Conservation (phyloP, 2,113 vertebrate genomes). For the Alosa alosa region DNA sequence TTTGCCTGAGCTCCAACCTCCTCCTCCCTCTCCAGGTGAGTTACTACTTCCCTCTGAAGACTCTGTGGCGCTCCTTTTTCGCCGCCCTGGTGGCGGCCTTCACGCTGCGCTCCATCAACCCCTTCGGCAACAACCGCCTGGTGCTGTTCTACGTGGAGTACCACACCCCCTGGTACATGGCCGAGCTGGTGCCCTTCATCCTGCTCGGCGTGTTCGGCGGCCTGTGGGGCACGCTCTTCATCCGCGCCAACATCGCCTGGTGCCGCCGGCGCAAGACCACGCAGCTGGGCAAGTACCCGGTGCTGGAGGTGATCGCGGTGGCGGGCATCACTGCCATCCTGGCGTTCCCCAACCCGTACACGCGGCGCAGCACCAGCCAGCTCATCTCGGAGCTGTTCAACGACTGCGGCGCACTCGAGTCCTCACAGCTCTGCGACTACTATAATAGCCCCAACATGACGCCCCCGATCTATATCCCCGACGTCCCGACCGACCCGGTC, state of each 20-base stretch:
- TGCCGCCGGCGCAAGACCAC: slow-evolving; percentile 94
- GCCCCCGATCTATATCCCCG: slow-evolving; percentile 57
- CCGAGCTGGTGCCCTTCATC: slow-evolving; percentile 97
- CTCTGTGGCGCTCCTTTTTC: slow-evolving; percentile 97
- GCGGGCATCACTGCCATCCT: slow-evolving; percentile 78
- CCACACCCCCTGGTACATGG: slow-evolving; percentile 98
- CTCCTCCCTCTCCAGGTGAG: slow-evolving; percentile 77
- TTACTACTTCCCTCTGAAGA: slow-evolving; percentile 98
- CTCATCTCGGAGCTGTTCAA: slow-evolving; percentile 98
- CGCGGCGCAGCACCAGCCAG: slow-evolving; percentile 94
- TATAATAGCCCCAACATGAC: slow-evolving; percentile 85
- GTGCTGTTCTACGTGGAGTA: slow-evolving; percentile 99
- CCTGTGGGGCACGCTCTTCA: slow-evolving; percentile 97
- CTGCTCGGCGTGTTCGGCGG: slow-evolving; percentile 96
- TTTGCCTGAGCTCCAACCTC: too few relatives aligned
- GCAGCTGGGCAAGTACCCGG: slow-evolving; percentile 92
- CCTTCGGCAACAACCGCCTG: slow-evolving; percentile 95
- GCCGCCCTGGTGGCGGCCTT: slow-evolving; percentile 97
- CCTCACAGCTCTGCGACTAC: slow-evolving; percentile 96
- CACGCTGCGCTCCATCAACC: slow-evolving; percentile 96
- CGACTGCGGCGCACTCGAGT: slow-evolving; percentile 92
- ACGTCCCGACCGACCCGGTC: slow-evolving; percentile 87
- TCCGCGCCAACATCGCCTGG: slow-evolving; percentile 96
- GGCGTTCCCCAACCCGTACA: slow-evolving; percentile 95
- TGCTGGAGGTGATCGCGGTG: slow-evolving; percentile 94